phyloP scores from a whole-genome alignment of 2,888 invertebrate genomes.

The Meloe dianella region DNA sequence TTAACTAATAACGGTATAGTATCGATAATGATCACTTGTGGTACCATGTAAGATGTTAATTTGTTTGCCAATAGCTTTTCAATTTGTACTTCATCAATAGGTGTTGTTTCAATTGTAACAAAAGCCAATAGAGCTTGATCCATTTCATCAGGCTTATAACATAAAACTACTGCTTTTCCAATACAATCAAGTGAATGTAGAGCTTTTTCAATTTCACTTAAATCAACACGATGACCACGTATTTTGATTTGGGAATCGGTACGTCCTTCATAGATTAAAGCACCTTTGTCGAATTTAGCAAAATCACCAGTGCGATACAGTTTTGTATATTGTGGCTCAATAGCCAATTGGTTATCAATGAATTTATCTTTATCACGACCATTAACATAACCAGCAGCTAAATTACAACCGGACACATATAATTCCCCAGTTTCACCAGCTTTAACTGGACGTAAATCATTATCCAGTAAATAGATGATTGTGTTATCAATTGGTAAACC shows the following conservation, averaged over 20 bases:
- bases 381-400: constrained; percentile 82
- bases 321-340: constrained; percentile 69
- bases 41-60: constrained; percentile 80
- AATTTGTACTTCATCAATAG: constrained; percentile 65
- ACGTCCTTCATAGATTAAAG: constrained; percentile 78
- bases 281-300: constrained; percentile 71
- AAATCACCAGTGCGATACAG: constrained; percentile 87
- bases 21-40: constrained; percentile 76
- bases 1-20: constrained; percentile 82
- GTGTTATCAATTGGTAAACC: constrained; percentile 82
- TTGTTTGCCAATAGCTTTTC: constrained; percentile 69
- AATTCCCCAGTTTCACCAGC: constrained; percentile 81
- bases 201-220: constrained; percentile 82
- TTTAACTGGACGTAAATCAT: constrained; percentile 73
- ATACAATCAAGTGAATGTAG: constrained; percentile 69
- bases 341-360: constrained; percentile 75
- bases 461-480: constrained; percentile 78
- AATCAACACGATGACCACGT: constrained; percentile 84
- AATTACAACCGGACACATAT: constrained; percentile 79
- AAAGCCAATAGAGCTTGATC: constrained; percentile 77
- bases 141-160: constrained; percentile 76
- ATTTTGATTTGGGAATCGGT: constrained; percentile 86
- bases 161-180: constrained; percentile 79
- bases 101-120: constrained; percentile 58
- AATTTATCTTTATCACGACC: constrained; percentile 77